A percentile compares a stretch with the other conserved stretches of the same genome.
Conservation (phyloP, 2,797 vertebrate species). For the Tachyglossus aculeatus region DNA sequence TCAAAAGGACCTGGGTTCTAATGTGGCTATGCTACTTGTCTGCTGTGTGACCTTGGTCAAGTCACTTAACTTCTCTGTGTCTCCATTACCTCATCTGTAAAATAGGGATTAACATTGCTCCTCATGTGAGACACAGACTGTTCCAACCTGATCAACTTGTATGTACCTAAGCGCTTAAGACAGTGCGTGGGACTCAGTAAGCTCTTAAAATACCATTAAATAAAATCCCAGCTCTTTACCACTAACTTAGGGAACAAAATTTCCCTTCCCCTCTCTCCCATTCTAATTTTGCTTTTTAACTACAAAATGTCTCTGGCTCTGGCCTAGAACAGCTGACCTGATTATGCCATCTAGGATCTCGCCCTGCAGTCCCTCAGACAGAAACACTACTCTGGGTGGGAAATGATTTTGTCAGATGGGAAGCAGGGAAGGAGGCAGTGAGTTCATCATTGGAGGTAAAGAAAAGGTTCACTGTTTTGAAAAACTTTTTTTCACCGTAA, state of each 20-base stretch:
- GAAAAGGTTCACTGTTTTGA: not conserved
- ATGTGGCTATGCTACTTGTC: not conserved
- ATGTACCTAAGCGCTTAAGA: not conserved
- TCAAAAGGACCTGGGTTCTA: too few relatives aligned
- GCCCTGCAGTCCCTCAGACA: too few relatives aligned
- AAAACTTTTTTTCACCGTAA: not conserved
- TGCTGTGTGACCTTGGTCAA: not conserved
- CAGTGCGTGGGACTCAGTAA: not conserved
- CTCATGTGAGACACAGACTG: not conserved
- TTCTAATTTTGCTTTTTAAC: too few relatives aligned
- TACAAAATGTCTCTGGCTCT: too few relatives aligned
- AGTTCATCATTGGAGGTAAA: not conserved
- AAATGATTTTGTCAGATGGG: too few relatives aligned
- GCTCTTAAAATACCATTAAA: too few relatives aligned
- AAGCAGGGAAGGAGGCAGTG: not conserved
- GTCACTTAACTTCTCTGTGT: not conserved
- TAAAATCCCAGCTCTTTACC: not conserved
- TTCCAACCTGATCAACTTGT: not conserved
- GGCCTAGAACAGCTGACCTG: not conserved
- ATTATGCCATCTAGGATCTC: not conserved
- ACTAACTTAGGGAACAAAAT: not conserved
- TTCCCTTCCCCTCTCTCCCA: too few relatives aligned
- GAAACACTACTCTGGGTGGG: not conserved
- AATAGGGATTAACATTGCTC: not conserved
- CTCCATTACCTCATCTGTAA: not conserved